Percentiles rank a stretch among this genome's conserved stretches.
These are phyloP conservation scores for Anguilla anguilla DNA, from an alignment of 2,797 vertebrate species.

Conservation along the genomic window DNA sequence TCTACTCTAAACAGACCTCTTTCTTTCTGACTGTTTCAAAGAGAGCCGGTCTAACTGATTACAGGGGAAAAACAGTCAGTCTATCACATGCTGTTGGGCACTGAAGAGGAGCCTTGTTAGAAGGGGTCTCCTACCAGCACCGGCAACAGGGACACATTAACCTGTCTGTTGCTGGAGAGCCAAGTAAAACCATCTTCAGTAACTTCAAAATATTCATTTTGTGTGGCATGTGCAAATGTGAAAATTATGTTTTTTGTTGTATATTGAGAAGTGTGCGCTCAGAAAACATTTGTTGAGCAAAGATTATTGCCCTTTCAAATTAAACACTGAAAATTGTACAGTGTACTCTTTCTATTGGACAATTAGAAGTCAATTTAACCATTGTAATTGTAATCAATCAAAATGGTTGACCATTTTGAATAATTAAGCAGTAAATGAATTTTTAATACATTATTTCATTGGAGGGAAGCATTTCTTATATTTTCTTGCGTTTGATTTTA, in stretches of 20 bases:
- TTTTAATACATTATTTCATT: neutral
- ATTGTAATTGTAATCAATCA: neutral
- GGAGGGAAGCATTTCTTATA: neutral
- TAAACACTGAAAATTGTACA: neutral
- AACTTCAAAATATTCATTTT: neutral
- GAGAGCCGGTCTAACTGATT: conserved; percentile 65
- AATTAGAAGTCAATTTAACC: neutral
- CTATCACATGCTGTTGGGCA: conserved; percentile 65
- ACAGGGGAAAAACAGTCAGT: conserved; percentile 55
- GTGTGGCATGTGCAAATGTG: neutral
- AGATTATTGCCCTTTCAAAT: neutral
- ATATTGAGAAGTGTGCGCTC: neutral
- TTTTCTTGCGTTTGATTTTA: neutral
- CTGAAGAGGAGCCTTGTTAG: conserved; percentile 51
- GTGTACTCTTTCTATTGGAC: neutral
- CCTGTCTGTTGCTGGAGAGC: neutral
- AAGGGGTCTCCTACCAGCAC: conserved; percentile 20
- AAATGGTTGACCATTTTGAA: neutral
- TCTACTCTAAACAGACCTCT: conserved; percentile 66
- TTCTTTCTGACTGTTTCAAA: conserved; percentile 66
- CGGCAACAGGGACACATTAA: conserved; percentile 19
- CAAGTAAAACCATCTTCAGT: neutral
- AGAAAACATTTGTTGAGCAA: neutral
- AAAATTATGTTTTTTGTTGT: neutral
- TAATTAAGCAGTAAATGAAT: neutral